Conservation (phyloP, 2,113 vertebrate species). For the Plecotus auritus region DNA sequence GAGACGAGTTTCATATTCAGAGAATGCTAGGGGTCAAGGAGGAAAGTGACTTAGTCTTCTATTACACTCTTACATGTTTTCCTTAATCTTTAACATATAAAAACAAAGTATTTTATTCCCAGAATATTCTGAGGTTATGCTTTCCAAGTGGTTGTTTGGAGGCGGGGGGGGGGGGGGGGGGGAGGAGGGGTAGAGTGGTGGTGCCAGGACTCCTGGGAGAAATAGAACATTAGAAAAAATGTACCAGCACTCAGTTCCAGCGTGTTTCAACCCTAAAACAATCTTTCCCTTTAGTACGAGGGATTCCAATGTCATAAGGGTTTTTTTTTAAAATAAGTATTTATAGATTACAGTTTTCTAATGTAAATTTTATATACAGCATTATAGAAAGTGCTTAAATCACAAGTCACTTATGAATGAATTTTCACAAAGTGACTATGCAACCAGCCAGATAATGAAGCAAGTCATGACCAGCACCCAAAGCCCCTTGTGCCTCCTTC, state of each 20-base stretch:
- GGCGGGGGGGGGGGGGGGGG: not conserved
- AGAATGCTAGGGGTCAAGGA: not conserved
- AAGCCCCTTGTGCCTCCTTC: not conserved
- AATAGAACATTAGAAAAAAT: not conserved
- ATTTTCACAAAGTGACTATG: not conserved
- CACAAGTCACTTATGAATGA: not conserved
- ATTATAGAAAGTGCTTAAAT: not conserved
- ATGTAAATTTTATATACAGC: not conserved
- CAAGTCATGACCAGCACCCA: not conserved
- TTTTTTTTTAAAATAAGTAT: not conserved
- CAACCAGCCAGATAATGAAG: not conserved
- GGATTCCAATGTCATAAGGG: not conserved
- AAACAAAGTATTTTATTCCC: slow-evolving; percentile 47
- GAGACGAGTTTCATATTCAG: not conserved
- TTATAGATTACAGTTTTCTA: not conserved
- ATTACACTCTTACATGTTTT: not conserved
- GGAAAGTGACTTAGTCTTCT: not conserved
- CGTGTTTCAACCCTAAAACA: not conserved
- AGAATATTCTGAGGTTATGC: not conserved
- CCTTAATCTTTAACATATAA: not conserved
- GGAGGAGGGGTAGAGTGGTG: not conserved
- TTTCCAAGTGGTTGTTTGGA: not conserved
- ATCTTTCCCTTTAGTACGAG: not conserved
- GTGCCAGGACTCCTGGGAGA: slow-evolving; percentile 24
- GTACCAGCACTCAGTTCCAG: not conserved